Percentiles rank a stretch among this genome's conserved stretches.
These are phyloP conservation scores for Neosalanx taihuensis DNA, from an alignment of 2,797 vertebrate genomes.

Conservation along the genomic window DNA sequence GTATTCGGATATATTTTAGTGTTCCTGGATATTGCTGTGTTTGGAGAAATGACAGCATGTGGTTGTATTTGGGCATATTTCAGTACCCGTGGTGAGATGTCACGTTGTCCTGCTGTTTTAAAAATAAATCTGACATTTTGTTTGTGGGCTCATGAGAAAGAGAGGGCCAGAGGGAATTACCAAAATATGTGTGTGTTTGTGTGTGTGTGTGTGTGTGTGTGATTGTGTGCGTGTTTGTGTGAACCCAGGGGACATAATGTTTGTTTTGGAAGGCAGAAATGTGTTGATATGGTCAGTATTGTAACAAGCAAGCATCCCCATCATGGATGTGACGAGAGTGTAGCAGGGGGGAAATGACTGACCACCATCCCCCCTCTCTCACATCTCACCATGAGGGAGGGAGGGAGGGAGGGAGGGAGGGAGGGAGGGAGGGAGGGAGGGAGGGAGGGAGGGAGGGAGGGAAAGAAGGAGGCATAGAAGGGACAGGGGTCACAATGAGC, in stretches of 20 bases:
- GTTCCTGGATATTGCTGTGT: no score
- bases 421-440: slow-evolving; percentile 15
- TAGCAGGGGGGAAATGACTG: not conserved
- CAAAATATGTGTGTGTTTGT: not conserved
- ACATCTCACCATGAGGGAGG: not conserved
- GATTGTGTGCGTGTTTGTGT: slow-evolving; percentile 11
- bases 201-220: slow-evolving; percentile 5
- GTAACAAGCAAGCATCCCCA: slow-evolving; percentile 45
- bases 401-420: slow-evolving; percentile 37
- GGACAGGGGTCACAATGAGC: slow-evolving; percentile 22
- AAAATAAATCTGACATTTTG: not conserved
- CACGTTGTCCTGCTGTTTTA: no score
- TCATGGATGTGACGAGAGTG: slow-evolving; percentile 31
- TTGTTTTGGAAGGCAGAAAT: slow-evolving; percentile 47
- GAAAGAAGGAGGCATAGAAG: slow-evolving; percentile 4
- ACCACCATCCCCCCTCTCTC: not conserved
- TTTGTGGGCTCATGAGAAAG: not conserved
- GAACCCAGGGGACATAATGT: slow-evolving; percentile 38
- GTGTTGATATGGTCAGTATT: slow-evolving; percentile 46
- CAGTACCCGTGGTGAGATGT: no score
- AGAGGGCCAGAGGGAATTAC: not conserved
- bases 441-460: not conserved
- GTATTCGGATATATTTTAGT: no score
- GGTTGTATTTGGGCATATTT: no score
- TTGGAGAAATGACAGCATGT: no score